A percentile compares a stretch with the other conserved stretches of the same genome.
Evolutionary conservation across 2,888 invertebrate genomes (phyloP).

Genomic region (Cepaea hortensis): DNA sequence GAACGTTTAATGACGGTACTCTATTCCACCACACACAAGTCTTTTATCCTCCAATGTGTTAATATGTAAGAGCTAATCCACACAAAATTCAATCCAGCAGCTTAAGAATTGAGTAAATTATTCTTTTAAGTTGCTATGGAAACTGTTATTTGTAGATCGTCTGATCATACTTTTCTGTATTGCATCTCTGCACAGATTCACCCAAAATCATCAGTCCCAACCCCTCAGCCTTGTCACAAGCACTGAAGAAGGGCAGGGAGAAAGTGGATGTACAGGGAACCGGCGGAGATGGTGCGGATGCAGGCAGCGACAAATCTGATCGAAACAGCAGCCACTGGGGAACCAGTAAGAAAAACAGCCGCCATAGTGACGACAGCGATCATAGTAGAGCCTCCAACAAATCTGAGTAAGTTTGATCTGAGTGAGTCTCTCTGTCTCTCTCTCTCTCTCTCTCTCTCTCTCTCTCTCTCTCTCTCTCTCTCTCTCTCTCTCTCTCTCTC

Average conservation of each 20-base stretch:
- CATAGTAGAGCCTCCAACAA: conserved; percentile 52
- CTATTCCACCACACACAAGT: no score
- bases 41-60: no score
- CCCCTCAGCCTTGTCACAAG: conserved; percentile 55
- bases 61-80: not conserved
- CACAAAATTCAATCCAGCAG: not conserved
- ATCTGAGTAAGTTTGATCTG: conserved; percentile 53
- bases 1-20: no score
- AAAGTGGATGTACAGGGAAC: conserved; percentile 34
- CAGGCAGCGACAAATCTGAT: conserved; percentile 54
- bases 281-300: conserved; percentile 58
- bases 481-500: no score
- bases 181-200: conserved; percentile 58
- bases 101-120: no score
- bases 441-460: no score
- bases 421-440: no score
- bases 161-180: not conserved
- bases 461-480: no score
- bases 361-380: conserved; percentile 51
- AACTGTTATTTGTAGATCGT: no score
- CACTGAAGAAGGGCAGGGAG: conserved; percentile 56
- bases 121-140: no score
- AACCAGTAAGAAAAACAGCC: conserved; percentile 51
- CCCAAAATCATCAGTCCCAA: conserved; percentile 70
- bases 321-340: conserved; percentile 39